Conservation (phyloP, 2,113 vertebrate genomes). For the Psittacus erithacus region DNA sequence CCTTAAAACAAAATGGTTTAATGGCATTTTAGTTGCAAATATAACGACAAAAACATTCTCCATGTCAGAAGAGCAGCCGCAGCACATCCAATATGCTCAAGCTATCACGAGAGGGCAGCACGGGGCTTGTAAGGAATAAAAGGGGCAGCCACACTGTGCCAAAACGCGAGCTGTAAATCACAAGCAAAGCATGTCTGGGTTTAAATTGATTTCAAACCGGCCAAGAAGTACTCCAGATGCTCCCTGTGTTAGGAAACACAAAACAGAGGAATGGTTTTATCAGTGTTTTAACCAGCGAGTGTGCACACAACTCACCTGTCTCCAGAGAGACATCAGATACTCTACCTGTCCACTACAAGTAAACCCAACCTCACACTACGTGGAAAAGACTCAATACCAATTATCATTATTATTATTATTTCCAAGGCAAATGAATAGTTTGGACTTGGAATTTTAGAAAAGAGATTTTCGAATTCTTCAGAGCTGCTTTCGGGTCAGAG, state of each 20-base stretch:
- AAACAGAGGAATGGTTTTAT: neutral
- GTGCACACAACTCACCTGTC: rapidly evolving
- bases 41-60: rapidly evolving
- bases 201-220: rapidly evolving
- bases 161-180: rapidly evolving
- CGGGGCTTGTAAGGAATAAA: neutral
- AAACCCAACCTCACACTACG: rapidly evolving
- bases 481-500: neutral
- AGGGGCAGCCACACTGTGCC: rapidly evolving
- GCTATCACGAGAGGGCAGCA: constrained; percentile 62
- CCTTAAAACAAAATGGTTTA: rapidly evolving
- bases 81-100: rapidly evolving
- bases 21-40: rapidly evolving
- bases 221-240: neutral
- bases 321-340: neutral
- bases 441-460: neutral
- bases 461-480: neutral
- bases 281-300: rapidly evolving
- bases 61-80: neutral
- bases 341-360: neutral
- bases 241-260: rapidly evolving
- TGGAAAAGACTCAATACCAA: neutral
- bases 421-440: neutral
- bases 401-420: neutral
- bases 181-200: neutral